Evolutionary conservation across 2,888 invertebrate genomes (phyloP).

Genomic region (Vesta saturnalis): DNA sequence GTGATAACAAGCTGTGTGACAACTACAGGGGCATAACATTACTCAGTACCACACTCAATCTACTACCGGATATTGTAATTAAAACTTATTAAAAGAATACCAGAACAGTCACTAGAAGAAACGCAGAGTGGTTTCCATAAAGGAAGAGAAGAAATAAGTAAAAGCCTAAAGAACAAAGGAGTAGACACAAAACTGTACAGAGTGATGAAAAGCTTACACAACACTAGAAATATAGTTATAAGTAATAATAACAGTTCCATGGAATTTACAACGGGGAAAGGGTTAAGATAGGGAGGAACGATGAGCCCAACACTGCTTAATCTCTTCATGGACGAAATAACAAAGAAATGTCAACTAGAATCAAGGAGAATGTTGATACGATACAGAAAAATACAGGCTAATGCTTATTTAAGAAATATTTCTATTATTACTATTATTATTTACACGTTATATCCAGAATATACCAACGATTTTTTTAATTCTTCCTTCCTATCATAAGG

Average conservation of each 20-base stretch:
- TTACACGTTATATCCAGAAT: no score
- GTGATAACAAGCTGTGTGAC: background rate
- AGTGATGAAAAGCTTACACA: no score
- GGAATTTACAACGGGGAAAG: slow-evolving; percentile 2
- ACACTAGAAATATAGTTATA: slow-evolving; percentile 9
- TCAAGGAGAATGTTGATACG: slow-evolving; percentile 5
- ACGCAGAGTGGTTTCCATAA: no score
- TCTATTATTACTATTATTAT: no score
- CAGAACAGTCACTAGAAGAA: background rate
- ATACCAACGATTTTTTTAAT: no score
- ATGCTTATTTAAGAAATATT: no score
- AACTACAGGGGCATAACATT: background rate
- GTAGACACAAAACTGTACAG: no score
- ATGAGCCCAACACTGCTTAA: slow-evolving; percentile 12
- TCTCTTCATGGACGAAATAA: slow-evolving; percentile 10
- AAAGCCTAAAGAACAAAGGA: background rate
- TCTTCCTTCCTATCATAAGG: no score
- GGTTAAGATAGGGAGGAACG: no score
- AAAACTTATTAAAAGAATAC: no score
- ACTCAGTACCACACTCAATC: background rate
- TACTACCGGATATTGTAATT: background rate
- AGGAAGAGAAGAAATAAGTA: background rate
- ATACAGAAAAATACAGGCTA: no score
- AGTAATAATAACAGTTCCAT: slow-evolving; percentile 9
- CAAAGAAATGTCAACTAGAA: slow-evolving; percentile 2